Percentiles rank a stretch among this genome's conserved stretches.
Conservation (phyloP, 1,140 invertebrate genomes). For the Sesamia nonagrioides region DNA sequence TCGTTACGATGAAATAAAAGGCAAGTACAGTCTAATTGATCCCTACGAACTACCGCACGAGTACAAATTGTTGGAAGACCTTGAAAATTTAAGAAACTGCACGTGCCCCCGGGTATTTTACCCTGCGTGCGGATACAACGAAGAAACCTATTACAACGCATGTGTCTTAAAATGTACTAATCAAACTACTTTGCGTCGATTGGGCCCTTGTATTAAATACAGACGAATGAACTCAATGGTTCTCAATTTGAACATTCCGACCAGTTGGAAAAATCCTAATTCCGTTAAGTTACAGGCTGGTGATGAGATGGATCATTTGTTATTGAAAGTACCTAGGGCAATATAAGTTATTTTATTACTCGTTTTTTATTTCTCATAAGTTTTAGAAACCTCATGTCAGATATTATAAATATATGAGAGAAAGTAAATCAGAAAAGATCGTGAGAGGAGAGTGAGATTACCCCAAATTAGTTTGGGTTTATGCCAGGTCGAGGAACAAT, state of each 20-base stretch:
- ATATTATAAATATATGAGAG: too few species aligned
- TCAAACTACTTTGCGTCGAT: slow-evolving; percentile 41
- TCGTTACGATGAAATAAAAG: not conserved
- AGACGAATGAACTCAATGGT: slow-evolving; percentile 47
- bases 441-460: not conserved
- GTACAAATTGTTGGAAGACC: not conserved
- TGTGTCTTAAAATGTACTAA: slow-evolving; percentile 64
- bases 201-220: slow-evolving; percentile 66
- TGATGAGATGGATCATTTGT: not conserved
- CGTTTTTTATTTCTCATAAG: too few species aligned
- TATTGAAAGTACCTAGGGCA: not conserved
- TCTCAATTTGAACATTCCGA: not conserved
- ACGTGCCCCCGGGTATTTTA: slow-evolving; percentile 67
- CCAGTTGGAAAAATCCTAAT: not conserved
- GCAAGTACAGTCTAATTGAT: not conserved
- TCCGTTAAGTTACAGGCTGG: not conserved
- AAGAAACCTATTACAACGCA: slow-evolving; percentile 63
- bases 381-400: too few species aligned
- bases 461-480: not conserved
- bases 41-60: not conserved
- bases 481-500: not conserved
- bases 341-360: not conserved
- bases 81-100: slow-evolving; percentile 47
- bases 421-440: too few species aligned
- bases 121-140: slow-evolving; percentile 62